Evolutionary conservation across 2,113 vertebrate species (phyloP).

Genomic region (Etheostoma cragini): DNA sequence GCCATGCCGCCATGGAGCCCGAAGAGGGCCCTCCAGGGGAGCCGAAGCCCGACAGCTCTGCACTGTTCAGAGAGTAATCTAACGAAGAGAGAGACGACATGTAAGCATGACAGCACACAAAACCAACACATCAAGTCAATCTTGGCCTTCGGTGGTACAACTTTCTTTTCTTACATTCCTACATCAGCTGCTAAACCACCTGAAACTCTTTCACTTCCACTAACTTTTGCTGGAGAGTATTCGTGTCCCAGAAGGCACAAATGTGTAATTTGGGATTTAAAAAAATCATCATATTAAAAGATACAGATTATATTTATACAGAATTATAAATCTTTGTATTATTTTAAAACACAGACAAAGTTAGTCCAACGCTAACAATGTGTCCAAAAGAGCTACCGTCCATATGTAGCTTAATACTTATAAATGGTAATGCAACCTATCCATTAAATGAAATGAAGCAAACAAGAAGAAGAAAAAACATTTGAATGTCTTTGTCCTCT

Average conservation of each 20-base stretch:
- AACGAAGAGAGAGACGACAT: constrained; percentile 5
- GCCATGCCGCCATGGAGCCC: constrained; percentile 91
- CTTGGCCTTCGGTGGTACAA: neutral
- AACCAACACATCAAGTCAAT: neutral
- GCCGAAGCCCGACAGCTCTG: constrained; percentile 91
- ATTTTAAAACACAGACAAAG: neutral
- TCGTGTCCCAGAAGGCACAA: neutral
- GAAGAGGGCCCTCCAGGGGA: constrained; percentile 88
- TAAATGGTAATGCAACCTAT: neutral
- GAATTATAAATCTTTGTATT: neutral
- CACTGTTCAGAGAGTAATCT: constrained; percentile 93
- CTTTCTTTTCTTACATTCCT: neutral
- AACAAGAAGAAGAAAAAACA: neutral
- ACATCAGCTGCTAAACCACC: constrained; percentile 2
- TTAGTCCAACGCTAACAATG: neutral
- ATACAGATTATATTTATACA: neutral
- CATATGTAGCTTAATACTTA: neutral
- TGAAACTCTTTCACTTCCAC: neutral
- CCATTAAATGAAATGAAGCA: neutral
- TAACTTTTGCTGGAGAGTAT: neutral
- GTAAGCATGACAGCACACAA: neutral
- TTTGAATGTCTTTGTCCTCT: neutral
- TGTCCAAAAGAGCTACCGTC: neutral
- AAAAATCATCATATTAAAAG: neutral
- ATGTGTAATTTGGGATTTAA: neutral